Evolutionary conservation across 1,140 invertebrate species (phyloP).

Genomic region (Nixonia krombeini): DNA sequence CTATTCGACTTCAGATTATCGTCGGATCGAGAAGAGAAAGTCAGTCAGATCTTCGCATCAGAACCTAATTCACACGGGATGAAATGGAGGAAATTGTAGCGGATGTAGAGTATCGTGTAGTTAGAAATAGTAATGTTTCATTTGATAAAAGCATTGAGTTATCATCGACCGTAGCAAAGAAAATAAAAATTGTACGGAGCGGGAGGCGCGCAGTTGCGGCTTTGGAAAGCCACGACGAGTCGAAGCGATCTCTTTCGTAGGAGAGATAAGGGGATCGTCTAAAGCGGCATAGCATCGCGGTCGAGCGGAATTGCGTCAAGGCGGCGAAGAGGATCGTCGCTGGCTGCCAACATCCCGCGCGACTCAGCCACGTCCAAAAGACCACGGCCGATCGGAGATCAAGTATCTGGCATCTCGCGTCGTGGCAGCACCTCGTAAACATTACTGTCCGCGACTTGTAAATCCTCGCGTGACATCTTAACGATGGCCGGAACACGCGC

Average conservation of each 20-base stretch:
- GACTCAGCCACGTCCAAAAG: slow-evolving; percentile 25
- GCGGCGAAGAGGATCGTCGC: slow-evolving; percentile 55
- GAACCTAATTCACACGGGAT: slow-evolving; percentile 40
- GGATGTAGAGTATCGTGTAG: no score
- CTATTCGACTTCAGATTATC: slow-evolving; percentile 42
- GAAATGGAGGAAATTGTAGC: slow-evolving; percentile 29
- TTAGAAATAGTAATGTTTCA: no score
- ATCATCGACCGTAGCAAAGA: no score
- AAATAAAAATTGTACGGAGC: no score
- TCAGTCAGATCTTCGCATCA: slow-evolving; percentile 14
- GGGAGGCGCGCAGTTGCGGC: no score
- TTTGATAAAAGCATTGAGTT: no score
- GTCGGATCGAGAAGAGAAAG: slow-evolving; percentile 36
- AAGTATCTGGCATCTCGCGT: slow-evolving; percentile 52
- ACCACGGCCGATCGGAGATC: slow-evolving; percentile 52
- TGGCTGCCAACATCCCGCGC: slow-evolving; percentile 61
- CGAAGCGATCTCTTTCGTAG: no score
- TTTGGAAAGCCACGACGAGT: no score
- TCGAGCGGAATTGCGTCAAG: no score
- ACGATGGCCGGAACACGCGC: slow-evolving; percentile 59
- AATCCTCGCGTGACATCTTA: slow-evolving; percentile 70
- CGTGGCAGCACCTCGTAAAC: slow-evolving; percentile 64
- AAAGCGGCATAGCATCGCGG: no score
- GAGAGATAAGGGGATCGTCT: no score
- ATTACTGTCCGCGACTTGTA: slow-evolving; percentile 65